These are phyloP conservation scores for Eciton burchellii DNA, from an alignment of 1,140 invertebrate species.

Conservation along the genomic window DNA sequence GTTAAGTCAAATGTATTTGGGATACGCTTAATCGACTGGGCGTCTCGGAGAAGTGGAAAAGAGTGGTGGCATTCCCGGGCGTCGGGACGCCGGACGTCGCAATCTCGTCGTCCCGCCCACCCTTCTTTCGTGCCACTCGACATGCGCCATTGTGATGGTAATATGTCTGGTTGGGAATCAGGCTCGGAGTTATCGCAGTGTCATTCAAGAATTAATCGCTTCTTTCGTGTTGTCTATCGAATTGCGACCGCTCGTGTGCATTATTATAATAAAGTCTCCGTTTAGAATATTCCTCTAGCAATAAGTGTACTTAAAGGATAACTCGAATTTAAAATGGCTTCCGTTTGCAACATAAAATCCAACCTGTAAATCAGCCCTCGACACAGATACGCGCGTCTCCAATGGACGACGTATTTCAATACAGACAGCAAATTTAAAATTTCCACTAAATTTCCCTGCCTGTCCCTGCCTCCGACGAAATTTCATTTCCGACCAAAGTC, in stretches of 20 bases:
- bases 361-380: too few relatives aligned
- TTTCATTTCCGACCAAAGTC: constrained; percentile 39
- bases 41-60: constrained; percentile 73
- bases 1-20: constrained; percentile 71
- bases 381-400: background rate
- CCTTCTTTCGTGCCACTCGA: constrained; percentile 71
- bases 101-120: constrained; percentile 81
- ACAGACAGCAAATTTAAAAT: background rate
- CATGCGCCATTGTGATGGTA: constrained; percentile 80
- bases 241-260: constrained; percentile 23
- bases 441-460: background rate
- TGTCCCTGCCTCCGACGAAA: constrained; percentile 10
- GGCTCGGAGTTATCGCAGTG: constrained; percentile 58
- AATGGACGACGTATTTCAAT: background rate
- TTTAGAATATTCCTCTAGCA: background rate
- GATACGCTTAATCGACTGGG: constrained; percentile 80
- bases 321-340: too few relatives aligned
- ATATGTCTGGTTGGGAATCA: constrained; percentile 68
- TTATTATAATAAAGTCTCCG: background rate
- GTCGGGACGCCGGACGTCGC: constrained; percentile 82
- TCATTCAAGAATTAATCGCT: constrained; percentile 69
- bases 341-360: too few relatives aligned
- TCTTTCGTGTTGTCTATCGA: constrained; percentile 55
- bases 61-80: constrained; percentile 72
- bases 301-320: too few relatives aligned